Conservation (phyloP, 35 echinoderm and acorn worm genomes). For the Anneissia japonica region DNA sequence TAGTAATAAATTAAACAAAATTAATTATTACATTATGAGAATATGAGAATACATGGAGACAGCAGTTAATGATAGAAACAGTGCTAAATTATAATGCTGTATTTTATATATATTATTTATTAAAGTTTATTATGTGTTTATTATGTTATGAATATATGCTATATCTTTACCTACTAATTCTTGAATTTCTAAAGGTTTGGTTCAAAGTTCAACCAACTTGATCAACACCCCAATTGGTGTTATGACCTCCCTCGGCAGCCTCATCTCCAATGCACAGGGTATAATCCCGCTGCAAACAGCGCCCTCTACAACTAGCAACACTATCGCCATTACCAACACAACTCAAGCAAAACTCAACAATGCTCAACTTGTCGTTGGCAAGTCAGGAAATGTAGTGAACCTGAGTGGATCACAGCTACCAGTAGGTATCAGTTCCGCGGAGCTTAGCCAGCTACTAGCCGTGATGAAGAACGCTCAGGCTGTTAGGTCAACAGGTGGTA, state of each 20-base stretch:
- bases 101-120: too few relatives aligned
- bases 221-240: slow-evolving; percentile 59
- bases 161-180: too few relatives aligned
- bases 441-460: background rate
- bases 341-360: background rate
- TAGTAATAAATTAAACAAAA: too few relatives aligned
- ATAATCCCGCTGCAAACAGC: background rate
- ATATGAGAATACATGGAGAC: too few relatives aligned
- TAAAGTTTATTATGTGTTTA: too few relatives aligned
- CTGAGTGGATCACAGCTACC: background rate
- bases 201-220: slow-evolving; percentile 16
- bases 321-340: background rate
- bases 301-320: background rate
- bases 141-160: too few relatives aligned
- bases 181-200: slow-evolving; percentile 16
- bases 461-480: background rate
- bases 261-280: background rate
- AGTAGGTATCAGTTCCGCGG: background rate
- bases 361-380: background rate
- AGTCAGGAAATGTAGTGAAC: background rate
- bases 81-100: too few relatives aligned
- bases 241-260: slow-evolving; percentile 41
- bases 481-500: background rate
- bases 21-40: too few relatives aligned
- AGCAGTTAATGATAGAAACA: too few relatives aligned